Percentiles rank a stretch among this genome's conserved stretches.
Evolutionary conservation across 2,888 invertebrate species (phyloP).

Genomic region (Cantharis nigra): DNA sequence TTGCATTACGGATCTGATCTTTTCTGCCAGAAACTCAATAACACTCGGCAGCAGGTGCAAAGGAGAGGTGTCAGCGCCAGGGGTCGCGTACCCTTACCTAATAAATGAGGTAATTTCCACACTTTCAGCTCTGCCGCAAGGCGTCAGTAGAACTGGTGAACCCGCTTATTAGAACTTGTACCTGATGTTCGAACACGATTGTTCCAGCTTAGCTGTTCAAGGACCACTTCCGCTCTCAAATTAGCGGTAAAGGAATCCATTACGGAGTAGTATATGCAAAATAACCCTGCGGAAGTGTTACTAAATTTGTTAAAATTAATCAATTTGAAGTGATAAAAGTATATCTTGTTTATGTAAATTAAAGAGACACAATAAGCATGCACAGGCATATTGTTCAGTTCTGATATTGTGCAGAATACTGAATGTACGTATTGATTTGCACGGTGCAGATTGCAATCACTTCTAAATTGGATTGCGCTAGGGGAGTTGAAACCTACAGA

Average conservation of each 20-base stretch:
- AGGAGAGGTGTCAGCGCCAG: slow-evolving; percentile 60
- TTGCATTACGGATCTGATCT: slow-evolving; percentile 30
- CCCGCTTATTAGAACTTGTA: slow-evolving; percentile 55
- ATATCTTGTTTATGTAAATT: background rate
- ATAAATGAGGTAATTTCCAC: slow-evolving; percentile 61
- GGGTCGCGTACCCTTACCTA: slow-evolving; percentile 59
- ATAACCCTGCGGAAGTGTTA: slow-evolving; percentile 5
- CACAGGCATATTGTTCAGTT: slow-evolving; percentile 24
- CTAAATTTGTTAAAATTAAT: slow-evolving; percentile 2
- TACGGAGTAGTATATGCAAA: slow-evolving; percentile 16
- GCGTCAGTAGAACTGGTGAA: slow-evolving; percentile 51
- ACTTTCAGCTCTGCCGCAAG: slow-evolving; percentile 57
- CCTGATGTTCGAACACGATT: slow-evolving; percentile 53
- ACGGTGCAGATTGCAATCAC: slow-evolving; percentile 54
- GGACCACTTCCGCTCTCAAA: slow-evolving; percentile 46
- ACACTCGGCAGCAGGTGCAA: slow-evolving; percentile 59
- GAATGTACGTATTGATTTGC: slow-evolving; percentile 47
- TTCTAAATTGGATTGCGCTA: slow-evolving; percentile 55
- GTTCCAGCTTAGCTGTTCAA: slow-evolving; percentile 42
- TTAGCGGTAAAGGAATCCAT: slow-evolving; percentile 35
- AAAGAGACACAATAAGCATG: slow-evolving; percentile 22
- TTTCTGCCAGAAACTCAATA: slow-evolving; percentile 52
- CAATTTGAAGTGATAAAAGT: background rate
- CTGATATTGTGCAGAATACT: slow-evolving; percentile 25
- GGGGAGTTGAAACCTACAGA: slow-evolving; percentile 40